Evolutionary conservation across 2,113 vertebrate genomes (phyloP), one percentile per base, ranked within the genome.

Genomic region (Aphelocoma coerulescens): DNA sequence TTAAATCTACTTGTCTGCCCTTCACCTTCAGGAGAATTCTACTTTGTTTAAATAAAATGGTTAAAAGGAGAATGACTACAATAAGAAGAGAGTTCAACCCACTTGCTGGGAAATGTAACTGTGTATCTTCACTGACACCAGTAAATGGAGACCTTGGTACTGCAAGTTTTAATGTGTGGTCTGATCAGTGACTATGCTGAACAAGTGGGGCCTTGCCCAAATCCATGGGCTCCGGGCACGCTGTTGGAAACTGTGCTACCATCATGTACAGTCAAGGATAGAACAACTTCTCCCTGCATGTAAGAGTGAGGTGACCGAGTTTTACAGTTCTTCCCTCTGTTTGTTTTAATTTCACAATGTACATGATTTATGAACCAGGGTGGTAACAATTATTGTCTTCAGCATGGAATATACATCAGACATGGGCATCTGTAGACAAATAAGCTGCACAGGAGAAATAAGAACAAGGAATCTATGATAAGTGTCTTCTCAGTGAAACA

Each of bases 401-500:
- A 67, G 33, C 39, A 58, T 9, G 41, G 48, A 78, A 57, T 46
- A 93, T 65, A 55, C 33, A 81, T 57, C 44, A 88, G 57, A 52
- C 7, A 32, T 9, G 12, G 68, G 48, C 68, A 81, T 65, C 41
- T 72, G 27, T 30, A 88, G 24, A 67, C 35, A 21, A 86, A 26
- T 27, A 85, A 90, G 51, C 24, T 77, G 65, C 59, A 67, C 24
- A 81, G 73, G 15, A 17, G 48, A 94, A 94, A 81, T 63, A 92
- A 7, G 10, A 93, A 57, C 28, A 92, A 49, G 51, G 23, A 68
- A 67, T 78, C 79, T 72, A 20, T 63, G 26, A 14, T 16, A 91
- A 80, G 39, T 57, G 12, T 84, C 52, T 77, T 85, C 73, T 72
- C 76, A 78, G 76, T 2, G 3, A 61, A 92, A 93, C 46, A 43